Percentiles rank a stretch among this genome's conserved stretches.
phyloP scores from a whole-genome alignment of 2,888 invertebrate genomes.

The Toxonevra muliebris region DNA sequence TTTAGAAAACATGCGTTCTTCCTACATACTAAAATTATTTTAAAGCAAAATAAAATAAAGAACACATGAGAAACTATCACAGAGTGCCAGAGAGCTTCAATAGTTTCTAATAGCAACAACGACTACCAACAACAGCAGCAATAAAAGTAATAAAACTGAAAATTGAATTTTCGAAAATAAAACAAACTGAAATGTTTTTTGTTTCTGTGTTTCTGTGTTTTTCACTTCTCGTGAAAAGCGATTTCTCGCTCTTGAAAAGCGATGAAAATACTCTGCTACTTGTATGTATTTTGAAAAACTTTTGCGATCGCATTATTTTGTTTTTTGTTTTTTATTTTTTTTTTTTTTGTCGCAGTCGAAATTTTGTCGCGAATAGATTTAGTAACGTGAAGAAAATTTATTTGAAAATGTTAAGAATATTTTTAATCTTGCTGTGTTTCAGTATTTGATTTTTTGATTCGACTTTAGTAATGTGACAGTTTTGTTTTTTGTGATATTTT shows the following conservation, averaged over 20 bases:
- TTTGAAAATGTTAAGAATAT: slow-evolving; percentile 9
- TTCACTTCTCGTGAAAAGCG: background rate
- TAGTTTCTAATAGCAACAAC: background rate
- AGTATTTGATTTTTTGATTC: background rate
- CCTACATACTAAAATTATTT: too few species aligned
- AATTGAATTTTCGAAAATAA: background rate
- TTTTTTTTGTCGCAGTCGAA: slow-evolving; percentile 40
- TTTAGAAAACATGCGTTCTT: too few species aligned
- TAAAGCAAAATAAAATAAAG: background rate
- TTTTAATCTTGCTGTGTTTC: slow-evolving; percentile 6
- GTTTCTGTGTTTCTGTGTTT: background rate
- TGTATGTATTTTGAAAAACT: slow-evolving; percentile 7
- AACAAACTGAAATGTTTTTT: background rate
- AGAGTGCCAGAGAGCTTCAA: too few species aligned
- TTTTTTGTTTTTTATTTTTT: slow-evolving; percentile 2
- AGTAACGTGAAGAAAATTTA: slow-evolving; percentile 32
- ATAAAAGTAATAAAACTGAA: slow-evolving; percentile 25
- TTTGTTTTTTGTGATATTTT: background rate
- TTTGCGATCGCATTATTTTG: background rate
- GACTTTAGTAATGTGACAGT: slow-evolving; percentile 4
- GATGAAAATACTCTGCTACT: too few species aligned
- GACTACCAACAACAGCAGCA: background rate
- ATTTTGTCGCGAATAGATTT: slow-evolving; percentile 39
- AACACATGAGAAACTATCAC: background rate
- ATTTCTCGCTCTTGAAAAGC: too few species aligned